Evolutionary conservation across 1,140 invertebrate genomes (phyloP).

Genomic region (Aphelenchoides fujianensis): DNA sequence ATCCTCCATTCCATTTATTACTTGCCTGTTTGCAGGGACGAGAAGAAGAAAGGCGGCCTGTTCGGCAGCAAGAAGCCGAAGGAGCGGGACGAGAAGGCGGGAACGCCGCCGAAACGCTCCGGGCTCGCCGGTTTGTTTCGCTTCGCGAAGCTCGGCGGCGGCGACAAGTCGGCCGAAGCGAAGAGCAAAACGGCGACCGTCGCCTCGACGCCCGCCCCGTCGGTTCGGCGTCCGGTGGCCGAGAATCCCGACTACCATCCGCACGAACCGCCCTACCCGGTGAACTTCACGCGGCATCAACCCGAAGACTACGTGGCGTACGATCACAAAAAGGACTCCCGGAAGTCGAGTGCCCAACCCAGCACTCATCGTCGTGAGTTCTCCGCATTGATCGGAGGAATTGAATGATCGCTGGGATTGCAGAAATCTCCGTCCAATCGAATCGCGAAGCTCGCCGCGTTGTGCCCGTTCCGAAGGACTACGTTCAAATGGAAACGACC

Average conservation of each 20-base stretch:
- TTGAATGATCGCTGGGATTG: neutral
- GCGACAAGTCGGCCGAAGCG: neutral
- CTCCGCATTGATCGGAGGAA: neutral
- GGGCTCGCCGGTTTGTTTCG: neutral
- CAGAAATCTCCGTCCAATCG: neutral
- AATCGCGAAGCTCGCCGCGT: too few species aligned
- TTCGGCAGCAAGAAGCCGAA: neutral
- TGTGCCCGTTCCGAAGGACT: conserved; percentile 20
- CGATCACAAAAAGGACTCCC: conserved; percentile 3
- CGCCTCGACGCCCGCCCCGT: neutral
- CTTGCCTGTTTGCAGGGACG: neutral
- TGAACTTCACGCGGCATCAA: neutral
- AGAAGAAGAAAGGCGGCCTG: conserved; percentile 3
- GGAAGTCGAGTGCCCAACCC: neutral
- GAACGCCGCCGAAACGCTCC: neutral
- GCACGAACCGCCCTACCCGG: too few species aligned
- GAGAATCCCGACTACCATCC: neutral
- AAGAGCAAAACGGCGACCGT: neutral
- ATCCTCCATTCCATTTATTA: neutral
- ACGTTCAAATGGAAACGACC: conserved; percentile 32
- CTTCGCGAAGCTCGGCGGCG: neutral
- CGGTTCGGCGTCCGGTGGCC: neutral
- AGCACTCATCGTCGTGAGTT: neutral
- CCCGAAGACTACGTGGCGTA: conserved; percentile 11
- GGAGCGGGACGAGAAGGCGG: neutral